Conservation (phyloP, 1,140 invertebrate genomes). For the Drosophila lacteicornis region DNA sequence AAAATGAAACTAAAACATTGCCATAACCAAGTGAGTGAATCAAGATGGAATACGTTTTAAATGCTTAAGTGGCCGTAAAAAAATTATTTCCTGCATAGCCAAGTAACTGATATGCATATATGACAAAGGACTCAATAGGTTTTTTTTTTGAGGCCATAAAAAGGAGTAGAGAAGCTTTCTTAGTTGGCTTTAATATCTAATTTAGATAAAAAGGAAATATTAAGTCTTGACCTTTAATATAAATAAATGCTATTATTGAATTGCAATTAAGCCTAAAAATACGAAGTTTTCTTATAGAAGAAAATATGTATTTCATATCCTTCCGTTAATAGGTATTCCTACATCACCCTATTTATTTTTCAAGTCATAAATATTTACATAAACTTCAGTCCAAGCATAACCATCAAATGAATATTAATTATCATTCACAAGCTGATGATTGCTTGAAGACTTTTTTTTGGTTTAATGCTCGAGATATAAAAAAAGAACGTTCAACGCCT, state of each 20-base stretch:
- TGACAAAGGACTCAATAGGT: conserved; percentile 14
- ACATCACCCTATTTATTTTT: not conserved
- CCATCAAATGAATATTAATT: conserved; percentile 59
- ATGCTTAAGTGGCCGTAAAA: conserved; percentile 73
- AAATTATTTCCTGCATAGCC: conserved; percentile 33
- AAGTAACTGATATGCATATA: conserved; percentile 39
- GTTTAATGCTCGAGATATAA: conserved; percentile 19
- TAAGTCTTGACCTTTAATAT: no score
- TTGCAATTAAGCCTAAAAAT: not conserved
- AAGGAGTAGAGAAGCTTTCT: not conserved
- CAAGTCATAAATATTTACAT: conserved; percentile 2
- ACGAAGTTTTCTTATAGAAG: no score
- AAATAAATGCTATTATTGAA: no score
- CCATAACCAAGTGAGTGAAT: conserved; percentile 56
- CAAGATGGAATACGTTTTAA: conserved; percentile 57
- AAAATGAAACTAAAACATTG: conserved; percentile 43
- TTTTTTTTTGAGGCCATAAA: not conserved
- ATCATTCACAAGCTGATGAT: conserved; percentile 33
- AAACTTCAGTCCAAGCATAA: not conserved
- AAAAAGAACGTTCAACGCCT: conserved; percentile 61
- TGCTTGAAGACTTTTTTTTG: conserved; percentile 15
- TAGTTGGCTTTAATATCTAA: not conserved
- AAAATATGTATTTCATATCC: not conserved
- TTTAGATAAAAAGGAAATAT: not conserved
- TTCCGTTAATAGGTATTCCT: not conserved